Evolutionary conservation across 2,113 vertebrate species (phyloP), one percentile per base, ranked within the genome.

Genomic region (Corythoichthys intestinalis): DNA sequence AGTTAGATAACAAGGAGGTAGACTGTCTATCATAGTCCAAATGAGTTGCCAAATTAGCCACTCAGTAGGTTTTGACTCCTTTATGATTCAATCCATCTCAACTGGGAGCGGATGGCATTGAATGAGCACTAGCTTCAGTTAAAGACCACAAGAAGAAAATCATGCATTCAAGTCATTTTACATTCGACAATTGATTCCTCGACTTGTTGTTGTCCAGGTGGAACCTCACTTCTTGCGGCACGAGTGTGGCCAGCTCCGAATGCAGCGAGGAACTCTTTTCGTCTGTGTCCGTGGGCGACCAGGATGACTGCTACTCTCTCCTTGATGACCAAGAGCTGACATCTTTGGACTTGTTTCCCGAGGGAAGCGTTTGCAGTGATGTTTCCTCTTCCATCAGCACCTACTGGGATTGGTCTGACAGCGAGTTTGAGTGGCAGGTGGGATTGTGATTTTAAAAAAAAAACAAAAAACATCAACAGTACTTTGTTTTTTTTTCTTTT

Each of bases 351-450:
- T 85, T 99, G 69, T 99, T 99, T 86, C 96, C 96, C 0, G 97
- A 99, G 78, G 97, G 97, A 3, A 98, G 97, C 1, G 97, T 99
- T 56, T 99, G 97, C 91, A 99, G 97, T 17, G 97, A 99, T 64
- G 97, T 99, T 20, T 99, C 97, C 1, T 99, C 97, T n/a, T 98
- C 96, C 35, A 98, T 99, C 85, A 98, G 96, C 86, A 99, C 96
- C 0, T 99, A 98, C 67, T 99, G 96, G 96, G 97, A 99, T 85
- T 99, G 97, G 97, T 99, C 97, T 11, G 97, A 99, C 89, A 98
- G 96, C 0, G 97, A 99, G 80, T 98, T 99, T 91, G 97, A 99
- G 81, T 99, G 97, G 97, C 97, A 99, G 96, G 97, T 98, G 87
- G 85, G 88, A 80, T 38, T 41, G 58, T 44, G 13, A 44, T 44